A percentile compares a stretch with the other conserved stretches of the same genome.
phyloP scores from a whole-genome alignment of 2,888 invertebrate species.

The Cloeon dipterum region DNA sequence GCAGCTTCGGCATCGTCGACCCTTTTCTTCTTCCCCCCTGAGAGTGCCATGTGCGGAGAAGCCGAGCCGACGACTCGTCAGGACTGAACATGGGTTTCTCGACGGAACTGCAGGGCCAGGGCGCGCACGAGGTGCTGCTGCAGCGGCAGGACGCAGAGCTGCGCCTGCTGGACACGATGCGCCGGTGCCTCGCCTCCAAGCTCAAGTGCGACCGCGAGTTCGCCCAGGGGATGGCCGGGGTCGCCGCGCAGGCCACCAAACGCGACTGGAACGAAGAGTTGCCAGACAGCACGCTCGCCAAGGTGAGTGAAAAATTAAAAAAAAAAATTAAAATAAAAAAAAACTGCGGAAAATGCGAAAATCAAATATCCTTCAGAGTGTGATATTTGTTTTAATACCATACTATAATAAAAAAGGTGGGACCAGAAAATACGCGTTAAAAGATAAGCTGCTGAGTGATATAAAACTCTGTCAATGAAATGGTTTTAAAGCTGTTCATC shows the following conservation, averaged over 20 bases:
- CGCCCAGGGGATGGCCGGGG: conserved; percentile 56
- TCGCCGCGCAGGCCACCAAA: conserved; percentile 62
- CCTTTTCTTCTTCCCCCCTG: no score
- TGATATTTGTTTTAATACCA: no score
- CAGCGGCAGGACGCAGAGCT: conserved; percentile 82
- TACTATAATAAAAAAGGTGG: no score
- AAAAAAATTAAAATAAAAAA: not conserved
- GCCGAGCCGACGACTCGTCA: no score
- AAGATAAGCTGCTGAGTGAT: no score
- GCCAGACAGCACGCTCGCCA: conserved; percentile 27
- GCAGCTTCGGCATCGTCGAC: no score
- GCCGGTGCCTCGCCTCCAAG: conserved; percentile 62
- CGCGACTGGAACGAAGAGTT: conserved; percentile 54
- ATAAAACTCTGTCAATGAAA: no score
- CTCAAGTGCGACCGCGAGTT: conserved; percentile 85
- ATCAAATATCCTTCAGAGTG: no score
- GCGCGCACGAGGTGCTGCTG: conserved; percentile 77
- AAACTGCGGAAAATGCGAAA: no score
- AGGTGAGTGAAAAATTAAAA: conserved; percentile 11
- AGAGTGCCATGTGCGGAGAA: no score
- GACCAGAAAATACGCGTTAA: no score
- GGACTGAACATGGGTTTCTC: conserved; percentile 65
- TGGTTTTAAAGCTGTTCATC: no score
- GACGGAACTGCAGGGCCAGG: conserved; percentile 61
- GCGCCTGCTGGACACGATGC: conserved; percentile 76